These are phyloP conservation scores for Sisor rabdophorus DNA, from an alignment of 2,113 vertebrate genomes.

Conservation along the genomic window DNA sequence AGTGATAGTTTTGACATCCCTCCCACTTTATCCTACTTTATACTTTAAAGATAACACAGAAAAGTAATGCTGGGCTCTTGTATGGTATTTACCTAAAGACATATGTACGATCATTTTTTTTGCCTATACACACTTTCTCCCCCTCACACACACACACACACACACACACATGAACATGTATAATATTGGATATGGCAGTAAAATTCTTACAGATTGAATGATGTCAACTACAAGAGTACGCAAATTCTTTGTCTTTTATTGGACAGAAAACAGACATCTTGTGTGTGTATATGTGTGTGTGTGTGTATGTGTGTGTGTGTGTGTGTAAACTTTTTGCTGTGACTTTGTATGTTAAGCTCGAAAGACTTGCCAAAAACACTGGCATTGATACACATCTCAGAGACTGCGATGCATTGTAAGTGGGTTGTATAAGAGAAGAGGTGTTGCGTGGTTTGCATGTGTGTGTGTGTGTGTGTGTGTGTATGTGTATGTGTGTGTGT, in stretches of 20 bases:
- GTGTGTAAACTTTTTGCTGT: not conserved
- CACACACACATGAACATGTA: not conserved
- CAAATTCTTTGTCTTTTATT: not conserved
- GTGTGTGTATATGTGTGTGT: conserved; percentile 2
- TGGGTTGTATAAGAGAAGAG: conserved; percentile 22
- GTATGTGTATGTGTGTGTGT: conserved; percentile 18
- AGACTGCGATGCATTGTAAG: conserved; percentile 23
- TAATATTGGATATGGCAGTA: not conserved
- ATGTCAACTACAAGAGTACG: not conserved
- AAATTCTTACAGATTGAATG: not conserved
- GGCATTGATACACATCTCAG: not conserved
- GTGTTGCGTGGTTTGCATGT: not conserved
- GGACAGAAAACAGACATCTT: not conserved
- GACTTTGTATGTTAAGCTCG: conserved; percentile 9
- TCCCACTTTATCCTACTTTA: not conserved
- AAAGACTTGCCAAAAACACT: conserved; percentile 10
- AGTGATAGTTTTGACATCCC: not conserved
- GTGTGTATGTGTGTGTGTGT: conserved; percentile 7
- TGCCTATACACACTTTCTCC: not conserved
- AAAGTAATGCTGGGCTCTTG: not conserved
- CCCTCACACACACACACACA: not conserved
- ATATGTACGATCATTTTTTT: not conserved
- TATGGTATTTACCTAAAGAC: not conserved
- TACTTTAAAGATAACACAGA: not conserved
- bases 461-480: not conserved